These are phyloP conservation scores for Chionis minor DNA, from an alignment of 2,113 vertebrate species.

Conservation along the genomic window DNA sequence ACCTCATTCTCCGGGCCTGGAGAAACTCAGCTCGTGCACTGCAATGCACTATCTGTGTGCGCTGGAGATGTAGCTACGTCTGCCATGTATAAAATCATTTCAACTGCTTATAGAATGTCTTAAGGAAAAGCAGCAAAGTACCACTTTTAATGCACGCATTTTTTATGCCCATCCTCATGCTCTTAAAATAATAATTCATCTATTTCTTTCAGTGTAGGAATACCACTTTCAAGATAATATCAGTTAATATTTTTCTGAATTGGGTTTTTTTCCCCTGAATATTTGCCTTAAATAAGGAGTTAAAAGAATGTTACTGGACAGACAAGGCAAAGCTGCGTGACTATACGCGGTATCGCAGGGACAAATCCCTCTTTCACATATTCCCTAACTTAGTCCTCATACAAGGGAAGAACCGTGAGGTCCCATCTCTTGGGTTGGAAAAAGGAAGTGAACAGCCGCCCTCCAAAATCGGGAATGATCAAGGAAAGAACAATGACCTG, in stretches of 20 bases:
- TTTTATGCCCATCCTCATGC: neutral
- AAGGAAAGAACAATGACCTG: conserved; percentile 61
- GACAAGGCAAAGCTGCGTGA: neutral
- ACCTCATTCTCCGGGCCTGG: neutral
- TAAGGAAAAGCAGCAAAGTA: neutral
- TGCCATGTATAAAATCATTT: neutral
- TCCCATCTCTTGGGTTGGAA: neutral
- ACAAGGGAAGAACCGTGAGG: neutral
- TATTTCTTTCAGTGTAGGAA: neutral
- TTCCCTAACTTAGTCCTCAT: neutral
- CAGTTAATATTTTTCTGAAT: neutral
- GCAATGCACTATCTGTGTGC: neutral
- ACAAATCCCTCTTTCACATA: neutral
- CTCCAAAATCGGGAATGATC: neutral
- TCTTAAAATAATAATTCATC: neutral
- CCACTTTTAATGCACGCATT: neutral
- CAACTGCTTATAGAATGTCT: neutral
- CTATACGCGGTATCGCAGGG: neutral
- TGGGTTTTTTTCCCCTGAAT: neutral
- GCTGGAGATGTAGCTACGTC: neutral
- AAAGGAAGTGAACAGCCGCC: conserved; percentile 6
- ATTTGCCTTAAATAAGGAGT: neutral
- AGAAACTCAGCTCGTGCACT: neutral
- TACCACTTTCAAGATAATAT: neutral
- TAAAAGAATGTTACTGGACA: neutral